These are phyloP conservation scores for Drosophila pseudoobscura DNA, from an alignment of 1,140 invertebrate genomes.

Conservation along the genomic window DNA sequence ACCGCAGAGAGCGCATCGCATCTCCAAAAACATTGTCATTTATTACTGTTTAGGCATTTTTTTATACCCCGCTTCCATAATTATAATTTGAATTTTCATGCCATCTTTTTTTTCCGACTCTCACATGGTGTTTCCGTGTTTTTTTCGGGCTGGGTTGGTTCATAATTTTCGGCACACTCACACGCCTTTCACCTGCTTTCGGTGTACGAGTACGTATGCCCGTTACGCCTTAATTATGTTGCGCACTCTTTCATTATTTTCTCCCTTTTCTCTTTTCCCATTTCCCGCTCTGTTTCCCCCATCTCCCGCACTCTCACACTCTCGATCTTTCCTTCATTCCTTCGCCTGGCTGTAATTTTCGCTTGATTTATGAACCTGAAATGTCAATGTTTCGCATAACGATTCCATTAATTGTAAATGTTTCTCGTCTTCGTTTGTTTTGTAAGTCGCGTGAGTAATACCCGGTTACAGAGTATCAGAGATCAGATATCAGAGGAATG, in stretches of 20 bases:
- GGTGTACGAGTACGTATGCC: constrained; percentile 5
- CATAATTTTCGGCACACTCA: constrained; percentile 73
- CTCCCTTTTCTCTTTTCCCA: constrained; percentile 38
- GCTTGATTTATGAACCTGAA: constrained; percentile 79
- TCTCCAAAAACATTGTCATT: constrained; percentile 68
- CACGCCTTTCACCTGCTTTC: constrained; percentile 75
- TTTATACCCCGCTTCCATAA: constrained; percentile 49
- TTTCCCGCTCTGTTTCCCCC: constrained; percentile 32
- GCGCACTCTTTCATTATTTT: constrained; percentile 70
- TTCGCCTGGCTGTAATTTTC: constrained; percentile 62
- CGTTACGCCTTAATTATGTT: constrained; percentile 79
- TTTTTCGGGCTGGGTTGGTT: constrained; percentile 25
- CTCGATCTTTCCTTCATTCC: constrained; percentile 12
- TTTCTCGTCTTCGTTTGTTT: constrained; percentile 23
- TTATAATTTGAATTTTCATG: constrained; percentile 78
- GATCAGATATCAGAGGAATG: background rate
- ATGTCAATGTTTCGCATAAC: constrained; percentile 81
- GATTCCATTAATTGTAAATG: constrained; percentile 77
- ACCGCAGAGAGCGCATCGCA: constrained; percentile 55
- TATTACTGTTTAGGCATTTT: constrained; percentile 74
- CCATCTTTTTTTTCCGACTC: constrained; percentile 51
- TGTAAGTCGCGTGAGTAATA: constrained; percentile 41
- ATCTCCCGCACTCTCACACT: constrained; percentile 16
- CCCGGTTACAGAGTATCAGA: background rate
- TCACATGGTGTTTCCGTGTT: constrained; percentile 32